Evolutionary conservation across 2,888 invertebrate genomes (phyloP), one percentile per base, ranked within the genome.

Genomic region (Eristalinus sepulchralis): DNA sequence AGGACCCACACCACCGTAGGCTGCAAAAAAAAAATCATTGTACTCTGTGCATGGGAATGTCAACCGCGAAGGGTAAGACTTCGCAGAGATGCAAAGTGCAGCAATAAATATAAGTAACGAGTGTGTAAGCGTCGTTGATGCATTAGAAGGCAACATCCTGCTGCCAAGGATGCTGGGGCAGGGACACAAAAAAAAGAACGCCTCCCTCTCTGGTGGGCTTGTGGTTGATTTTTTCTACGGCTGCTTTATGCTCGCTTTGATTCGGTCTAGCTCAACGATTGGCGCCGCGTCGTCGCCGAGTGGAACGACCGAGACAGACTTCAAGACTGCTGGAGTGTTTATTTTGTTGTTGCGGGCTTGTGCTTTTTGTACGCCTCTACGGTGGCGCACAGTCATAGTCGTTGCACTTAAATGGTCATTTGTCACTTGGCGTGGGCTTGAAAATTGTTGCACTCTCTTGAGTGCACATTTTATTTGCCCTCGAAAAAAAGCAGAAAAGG

Each of bases 71-170:
- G 57, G 22, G 39, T 47, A 59, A 68, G 73, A 57, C 34, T 64
- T 73, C 59, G 68, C 27, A 60, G 47, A 63, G 73, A 86, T 83
- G 86, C 75, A 86, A 86, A 86, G 75, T 86, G 83, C 83, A 86
- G 83, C 75, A 86, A 86, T 83, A 78, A 86, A 83, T 66, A 77
- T 75, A 78, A 83, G 78, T 75, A 86, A 83, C 86, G 83, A 86
- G 83, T 83, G 75, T 86, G 79, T 86, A 83, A 83, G 66, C 59
- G 22, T 63, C 82, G 83, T 64, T 86, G 86, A 83, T 86, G 86
- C 83, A 86, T 86, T 86, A 86, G 78, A 83, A 67, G 71, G 67
- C 72, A 77, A 77, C 76, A 77, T 81, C 57, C 80, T 71, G 60
- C 33, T 34, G 39, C 39, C n/a, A 72, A 64, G 72, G 39, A 83